These are phyloP conservation scores for Apogon hyalosoma DNA, from an alignment of 2,797 vertebrate genomes.

Conservation along the genomic window DNA sequence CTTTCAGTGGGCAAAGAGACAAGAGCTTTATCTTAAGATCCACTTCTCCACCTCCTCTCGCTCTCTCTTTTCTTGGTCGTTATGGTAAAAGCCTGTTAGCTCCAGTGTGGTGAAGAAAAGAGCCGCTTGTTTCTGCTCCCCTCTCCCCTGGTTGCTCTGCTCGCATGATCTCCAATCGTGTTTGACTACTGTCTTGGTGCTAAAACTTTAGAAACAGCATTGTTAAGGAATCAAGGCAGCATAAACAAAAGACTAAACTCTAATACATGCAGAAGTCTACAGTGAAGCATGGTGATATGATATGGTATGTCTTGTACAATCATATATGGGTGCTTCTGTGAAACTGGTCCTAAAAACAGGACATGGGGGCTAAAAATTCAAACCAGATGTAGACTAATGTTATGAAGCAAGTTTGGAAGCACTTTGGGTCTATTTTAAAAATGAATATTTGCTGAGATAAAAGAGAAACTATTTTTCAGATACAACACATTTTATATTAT, in stretches of 20 bases:
- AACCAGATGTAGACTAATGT: too few species aligned
- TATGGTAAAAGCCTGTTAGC: conserved; percentile 76
- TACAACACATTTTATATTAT: too few species aligned
- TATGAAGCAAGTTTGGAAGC: too few species aligned
- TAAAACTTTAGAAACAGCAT: conserved; percentile 36
- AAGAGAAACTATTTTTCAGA: too few species aligned
- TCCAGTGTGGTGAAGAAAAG: conserved; percentile 61
- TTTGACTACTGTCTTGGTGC: conserved; percentile 62
- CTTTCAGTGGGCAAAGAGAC: conserved; percentile 73
- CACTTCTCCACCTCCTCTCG: conserved; percentile 72
- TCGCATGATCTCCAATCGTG: conserved; percentile 50
- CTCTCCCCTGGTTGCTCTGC: conserved; percentile 49
- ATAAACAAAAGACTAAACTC: conserved; percentile 12
- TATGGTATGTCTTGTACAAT: neutral
- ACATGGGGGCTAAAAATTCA: too few species aligned
- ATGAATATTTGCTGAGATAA: too few species aligned
- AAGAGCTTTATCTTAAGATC: conserved; percentile 83
- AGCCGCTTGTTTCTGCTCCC: conserved; percentile 41
- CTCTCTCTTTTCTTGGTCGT: conserved; percentile 54
- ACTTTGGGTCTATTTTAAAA: too few species aligned
- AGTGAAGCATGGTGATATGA: conserved; percentile 2
- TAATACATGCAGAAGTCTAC: neutral
- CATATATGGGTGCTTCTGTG: too few species aligned
- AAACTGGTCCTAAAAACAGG: too few species aligned
- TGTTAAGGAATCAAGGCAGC: conserved; percentile 21